Conservation (phyloP, 2,113 vertebrate genomes). For the Passer montanus region DNA sequence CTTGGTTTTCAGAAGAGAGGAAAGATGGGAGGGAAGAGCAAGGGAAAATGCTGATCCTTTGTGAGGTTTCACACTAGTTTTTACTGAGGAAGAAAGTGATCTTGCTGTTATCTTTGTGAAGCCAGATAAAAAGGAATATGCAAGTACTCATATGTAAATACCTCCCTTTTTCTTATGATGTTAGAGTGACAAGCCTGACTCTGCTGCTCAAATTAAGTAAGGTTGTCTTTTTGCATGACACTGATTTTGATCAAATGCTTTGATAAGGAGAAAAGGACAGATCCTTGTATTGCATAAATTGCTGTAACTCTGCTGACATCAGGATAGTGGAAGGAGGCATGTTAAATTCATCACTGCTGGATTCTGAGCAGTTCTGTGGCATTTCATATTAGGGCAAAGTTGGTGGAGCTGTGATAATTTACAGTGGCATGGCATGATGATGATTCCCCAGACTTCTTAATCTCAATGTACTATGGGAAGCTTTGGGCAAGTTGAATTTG, state of each 20-base stretch:
- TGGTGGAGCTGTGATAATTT: background rate
- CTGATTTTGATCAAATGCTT: constrained; percentile 53
- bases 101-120: constrained; percentile 35
- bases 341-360: constrained; percentile 35
- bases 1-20: background rate
- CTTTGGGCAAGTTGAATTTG: background rate
- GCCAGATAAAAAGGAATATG: constrained; percentile 46
- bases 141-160: constrained; percentile 38
- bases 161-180: constrained; percentile 29
- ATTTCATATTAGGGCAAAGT: background rate
- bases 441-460: background rate
- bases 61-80: background rate
- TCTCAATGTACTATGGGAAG: background rate
- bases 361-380: background rate
- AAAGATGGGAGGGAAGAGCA: background rate
- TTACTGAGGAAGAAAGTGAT: background rate
- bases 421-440: background rate
- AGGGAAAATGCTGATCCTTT: background rate
- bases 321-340: constrained; percentile 7
- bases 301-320: constrained; percentile 39
- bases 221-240: constrained; percentile 44
- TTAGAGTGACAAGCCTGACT: constrained; percentile 28
- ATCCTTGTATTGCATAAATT: constrained; percentile 44
- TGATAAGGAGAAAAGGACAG: constrained; percentile 54
- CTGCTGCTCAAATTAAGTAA: constrained; percentile 30